These are phyloP conservation scores for Oryzias javanicus DNA, from an alignment of 2,113 vertebrate genomes.

Conservation along the genomic window DNA sequence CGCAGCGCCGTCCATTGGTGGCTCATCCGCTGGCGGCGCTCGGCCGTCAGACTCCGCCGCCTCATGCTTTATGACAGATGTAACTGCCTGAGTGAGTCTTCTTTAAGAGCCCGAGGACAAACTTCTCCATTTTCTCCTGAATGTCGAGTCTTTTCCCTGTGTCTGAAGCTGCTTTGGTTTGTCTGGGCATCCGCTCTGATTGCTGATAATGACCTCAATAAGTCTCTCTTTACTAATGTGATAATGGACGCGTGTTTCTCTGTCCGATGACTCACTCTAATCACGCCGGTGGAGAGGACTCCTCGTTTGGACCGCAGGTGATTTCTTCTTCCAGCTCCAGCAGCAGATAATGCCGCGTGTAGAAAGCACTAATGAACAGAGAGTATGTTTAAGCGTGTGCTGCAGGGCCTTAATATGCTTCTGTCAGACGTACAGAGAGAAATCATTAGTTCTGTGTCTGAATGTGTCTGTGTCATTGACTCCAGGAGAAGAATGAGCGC, in stretches of 20 bases:
- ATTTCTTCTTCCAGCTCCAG: constrained; percentile 4
- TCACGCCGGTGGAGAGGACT: constrained; percentile 26
- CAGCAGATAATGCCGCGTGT: constrained; percentile 26
- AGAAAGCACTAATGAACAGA: constrained; percentile 8
- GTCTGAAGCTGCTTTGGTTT: constrained; percentile 14
- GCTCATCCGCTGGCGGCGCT: background rate
- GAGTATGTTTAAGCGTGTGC: constrained; percentile 7
- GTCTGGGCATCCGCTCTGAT: constrained; percentile 34
- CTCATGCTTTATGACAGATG: background rate
- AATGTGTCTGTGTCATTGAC: background rate
- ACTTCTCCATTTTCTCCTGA: constrained; percentile 10
- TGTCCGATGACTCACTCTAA: constrained; percentile 12
- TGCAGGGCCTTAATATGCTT: constrained; percentile 6
- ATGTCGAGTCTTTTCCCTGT: constrained; percentile 9
- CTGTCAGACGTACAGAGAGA: constrained; percentile 3
- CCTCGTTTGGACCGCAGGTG: constrained; percentile 13
- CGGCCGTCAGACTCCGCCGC: background rate
- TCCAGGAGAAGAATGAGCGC: constrained; percentile 32
- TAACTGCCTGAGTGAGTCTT: background rate
- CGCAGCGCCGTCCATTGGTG: background rate
- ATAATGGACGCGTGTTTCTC: constrained; percentile 31
- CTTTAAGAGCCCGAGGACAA: background rate
- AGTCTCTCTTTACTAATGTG: constrained; percentile 12
- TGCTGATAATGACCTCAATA: constrained; percentile 40
- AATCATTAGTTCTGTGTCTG: background rate